Percentiles rank a stretch among this genome's conserved stretches.
These are phyloP conservation scores for Chloroceryle aenea DNA, from an alignment of 2,113 vertebrate species.

Conservation along the genomic window DNA sequence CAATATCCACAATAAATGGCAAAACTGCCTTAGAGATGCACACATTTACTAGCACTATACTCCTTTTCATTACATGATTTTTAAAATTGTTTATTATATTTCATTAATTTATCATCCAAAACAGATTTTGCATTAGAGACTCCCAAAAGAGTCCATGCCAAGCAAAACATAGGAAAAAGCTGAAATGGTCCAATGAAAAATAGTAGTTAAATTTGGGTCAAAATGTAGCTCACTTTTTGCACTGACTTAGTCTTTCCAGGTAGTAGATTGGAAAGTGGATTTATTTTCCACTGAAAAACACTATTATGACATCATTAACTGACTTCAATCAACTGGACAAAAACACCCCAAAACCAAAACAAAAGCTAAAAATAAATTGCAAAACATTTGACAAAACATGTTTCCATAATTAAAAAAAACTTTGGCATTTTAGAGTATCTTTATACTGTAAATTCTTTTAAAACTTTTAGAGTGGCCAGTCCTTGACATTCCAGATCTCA, in stretches of 20 bases:
- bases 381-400: background rate
- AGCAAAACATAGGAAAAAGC: background rate
- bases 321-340: background rate
- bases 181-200: background rate
- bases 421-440: background rate
- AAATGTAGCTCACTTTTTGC: too few relatives aligned
- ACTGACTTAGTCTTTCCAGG: background rate
- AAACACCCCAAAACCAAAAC: background rate
- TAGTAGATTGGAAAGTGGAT: background rate
- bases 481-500: background rate
- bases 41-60: background rate
- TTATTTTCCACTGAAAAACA: background rate
- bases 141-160: background rate
- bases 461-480: background rate
- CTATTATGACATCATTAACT: background rate
- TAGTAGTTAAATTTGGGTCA: too few relatives aligned
- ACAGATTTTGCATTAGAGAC: background rate
- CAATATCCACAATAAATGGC: background rate
- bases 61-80: background rate
- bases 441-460: background rate
- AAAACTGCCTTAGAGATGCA: background rate
- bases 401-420: background rate
- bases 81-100: background rate
- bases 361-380: background rate
- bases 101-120: background rate